These are phyloP conservation scores for Heliocidaris erythrogramma DNA, from an alignment of 35 echinoderm and acorn worm species.

Conservation along the genomic window DNA sequence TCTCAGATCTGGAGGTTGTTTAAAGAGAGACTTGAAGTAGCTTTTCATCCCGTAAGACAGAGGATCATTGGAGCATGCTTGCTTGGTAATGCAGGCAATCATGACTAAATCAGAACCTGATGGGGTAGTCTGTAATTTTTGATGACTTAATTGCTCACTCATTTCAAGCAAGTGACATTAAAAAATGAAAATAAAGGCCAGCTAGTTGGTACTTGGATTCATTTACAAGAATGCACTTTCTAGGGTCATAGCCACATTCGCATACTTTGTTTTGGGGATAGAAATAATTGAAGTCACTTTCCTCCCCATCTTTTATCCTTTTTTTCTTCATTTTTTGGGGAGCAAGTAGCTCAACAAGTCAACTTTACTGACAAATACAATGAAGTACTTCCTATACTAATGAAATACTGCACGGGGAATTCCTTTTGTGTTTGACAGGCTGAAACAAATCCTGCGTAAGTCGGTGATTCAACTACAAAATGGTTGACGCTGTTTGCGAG, in stretches of 20 bases:
- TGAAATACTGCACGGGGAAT: slow-evolving; percentile 27
- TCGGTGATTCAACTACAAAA: slow-evolving; percentile 26
- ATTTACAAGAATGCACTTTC: slow-evolving; percentile 49
- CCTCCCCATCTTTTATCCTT: slow-evolving; percentile 15
- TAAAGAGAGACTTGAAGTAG: not conserved
- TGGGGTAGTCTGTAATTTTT: slow-evolving; percentile 19
- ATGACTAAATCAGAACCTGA: slow-evolving; percentile 25
- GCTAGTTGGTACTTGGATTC: slow-evolving; percentile 1
- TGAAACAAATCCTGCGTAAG: slow-evolving; percentile 29
- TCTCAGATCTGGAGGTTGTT: not conserved
- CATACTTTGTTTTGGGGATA: not conserved
- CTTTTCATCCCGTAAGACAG: not conserved
- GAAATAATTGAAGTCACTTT: slow-evolving; percentile 28
- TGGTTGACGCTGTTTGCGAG: slow-evolving; percentile 45
- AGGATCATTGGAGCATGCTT: not conserved
- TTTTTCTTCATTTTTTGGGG: slow-evolving; percentile 15
- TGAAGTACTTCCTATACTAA: slow-evolving; percentile 49
- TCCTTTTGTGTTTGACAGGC: slow-evolving; percentile 24
- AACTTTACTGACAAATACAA: slow-evolving; percentile 42
- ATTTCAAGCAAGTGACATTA: slow-evolving; percentile 5
- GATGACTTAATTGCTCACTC: slow-evolving; percentile 46
- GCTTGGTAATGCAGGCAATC: slow-evolving; percentile 31
- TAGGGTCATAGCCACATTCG: slow-evolving; percentile 21
- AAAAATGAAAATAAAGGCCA: slow-evolving; percentile 16
- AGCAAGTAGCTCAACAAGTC: slow-evolving; percentile 38